Evolutionary conservation across 1,140 invertebrate species (phyloP), one percentile per base, ranked within the genome.

Genomic region (Drosophila sturtevanti): DNA sequence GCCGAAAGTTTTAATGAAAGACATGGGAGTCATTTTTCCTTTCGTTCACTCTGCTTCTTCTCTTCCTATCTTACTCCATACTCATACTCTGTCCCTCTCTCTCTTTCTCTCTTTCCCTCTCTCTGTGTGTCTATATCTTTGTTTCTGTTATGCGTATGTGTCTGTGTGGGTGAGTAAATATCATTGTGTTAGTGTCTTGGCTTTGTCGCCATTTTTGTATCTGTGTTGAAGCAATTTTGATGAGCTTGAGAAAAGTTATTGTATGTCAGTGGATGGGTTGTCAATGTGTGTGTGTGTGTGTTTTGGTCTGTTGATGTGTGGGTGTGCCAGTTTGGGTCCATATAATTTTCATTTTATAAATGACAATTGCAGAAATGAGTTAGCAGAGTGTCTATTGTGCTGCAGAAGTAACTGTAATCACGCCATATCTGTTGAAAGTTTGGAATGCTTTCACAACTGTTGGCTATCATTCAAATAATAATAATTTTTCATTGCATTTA

Each of bases 1-100:
- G 90, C 89, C 90, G 90, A 91, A 91, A 91, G 90, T 91, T 91
- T 91, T 91, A 91, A 91, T 91, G 90, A 91, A 91, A 90, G 90
- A 86, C 90, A 90, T 91, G 90, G 90, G 90, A 91, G 80, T 89
- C 90, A 91, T 91, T 91, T 90, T 86, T 87, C 82, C 75, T 76
- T 52, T 14, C 51, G 62, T 7, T 31, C 27, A 59, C 72, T 55
- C 48, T 63, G n/a, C 41, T 44, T 7, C 18, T 9, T 44, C 41
- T 18, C 16, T 27, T 35, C 14, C 24, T 11, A 22, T n/a, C 18
- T 59, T n/a, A n/a, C n/a, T n/a, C n/a, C n/a, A n/a, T n/a, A n/a
- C 52, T 7, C 24, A 24, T 24, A 24, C 24, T 24, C 24, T 24
- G 1, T 24, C 4, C 1, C 44, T 34, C 48, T 31, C 12, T 52